Percentiles rank a stretch among this genome's conserved stretches.
phyloP scores from a whole-genome alignment of 2,888 invertebrate species.

The Nomada fabriciana region DNA sequence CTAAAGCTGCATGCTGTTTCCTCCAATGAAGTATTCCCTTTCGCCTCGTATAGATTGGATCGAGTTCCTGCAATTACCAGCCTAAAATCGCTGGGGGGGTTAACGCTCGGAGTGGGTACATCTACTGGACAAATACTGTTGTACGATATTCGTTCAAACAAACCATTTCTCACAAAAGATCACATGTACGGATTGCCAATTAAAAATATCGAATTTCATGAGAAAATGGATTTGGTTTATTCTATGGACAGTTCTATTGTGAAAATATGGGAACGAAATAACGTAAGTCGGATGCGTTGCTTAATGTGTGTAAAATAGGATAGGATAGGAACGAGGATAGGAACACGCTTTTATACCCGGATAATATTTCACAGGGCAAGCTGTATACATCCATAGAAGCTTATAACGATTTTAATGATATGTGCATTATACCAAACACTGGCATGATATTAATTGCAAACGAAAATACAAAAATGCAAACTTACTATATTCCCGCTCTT shows the following conservation, averaged over 20 bases:
- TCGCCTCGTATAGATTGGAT: slow-evolving; percentile 85
- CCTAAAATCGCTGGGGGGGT: slow-evolving; percentile 90
- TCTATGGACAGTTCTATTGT: slow-evolving; percentile 95
- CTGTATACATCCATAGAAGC: slow-evolving; percentile 97
- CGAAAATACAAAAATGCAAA: slow-evolving; percentile 96
- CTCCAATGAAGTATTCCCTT: slow-evolving; percentile 1
- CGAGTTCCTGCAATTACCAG: slow-evolving; percentile 91
- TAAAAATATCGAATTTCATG: slow-evolving; percentile 94
- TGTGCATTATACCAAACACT: slow-evolving; percentile 95
- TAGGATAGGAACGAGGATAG: too few relatives aligned
- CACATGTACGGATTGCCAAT: slow-evolving; percentile 98
- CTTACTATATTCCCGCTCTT: slow-evolving; percentile 96
- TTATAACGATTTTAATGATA: slow-evolving; percentile 92
- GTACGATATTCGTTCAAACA: slow-evolving; percentile 96
- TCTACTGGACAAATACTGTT: slow-evolving; percentile 96
- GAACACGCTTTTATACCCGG: too few relatives aligned
- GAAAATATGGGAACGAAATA: slow-evolving; percentile 96
- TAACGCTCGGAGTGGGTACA: slow-evolving; percentile 95
- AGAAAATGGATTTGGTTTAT: slow-evolving; percentile 91
- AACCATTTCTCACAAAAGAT: slow-evolving; percentile 95
- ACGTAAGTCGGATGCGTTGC: slow-evolving; percentile 85
- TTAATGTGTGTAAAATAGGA: not conserved
- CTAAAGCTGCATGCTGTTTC: not conserved
- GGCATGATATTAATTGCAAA: slow-evolving; percentile 97
- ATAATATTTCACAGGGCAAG: slow-evolving; percentile 89